These are phyloP conservation scores for Scaptomyza tumidula DNA, from an alignment of 2,888 invertebrate genomes.

Conservation along the genomic window DNA sequence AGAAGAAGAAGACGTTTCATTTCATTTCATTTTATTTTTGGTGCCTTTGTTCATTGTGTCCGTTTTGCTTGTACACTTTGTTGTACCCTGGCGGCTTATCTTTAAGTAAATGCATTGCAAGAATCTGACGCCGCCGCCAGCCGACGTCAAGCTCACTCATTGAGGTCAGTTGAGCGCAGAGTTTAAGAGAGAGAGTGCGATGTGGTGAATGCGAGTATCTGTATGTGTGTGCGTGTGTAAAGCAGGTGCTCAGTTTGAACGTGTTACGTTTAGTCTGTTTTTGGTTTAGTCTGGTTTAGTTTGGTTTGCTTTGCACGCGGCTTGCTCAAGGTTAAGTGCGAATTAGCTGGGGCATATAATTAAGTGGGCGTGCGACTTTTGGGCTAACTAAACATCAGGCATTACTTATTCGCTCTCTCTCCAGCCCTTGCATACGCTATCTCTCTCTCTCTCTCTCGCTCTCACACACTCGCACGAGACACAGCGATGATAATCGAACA, in stretches of 20 bases:
- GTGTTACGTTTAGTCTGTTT: constrained; percentile 4
- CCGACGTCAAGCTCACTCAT: constrained; percentile 20
- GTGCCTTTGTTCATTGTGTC: constrained; percentile 7
- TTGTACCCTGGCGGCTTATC: constrained; percentile 41
- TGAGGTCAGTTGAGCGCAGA: constrained; percentile 37
- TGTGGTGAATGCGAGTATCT: neutral
- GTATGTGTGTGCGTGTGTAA: neutral
- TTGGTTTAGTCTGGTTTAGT: neutral
- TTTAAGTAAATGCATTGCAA: constrained; percentile 43
- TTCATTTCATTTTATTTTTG: neutral
- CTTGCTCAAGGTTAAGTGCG: constrained; percentile 61
- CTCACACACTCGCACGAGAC: neutral
- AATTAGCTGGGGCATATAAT: constrained; percentile 70
- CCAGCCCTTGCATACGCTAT: neutral
- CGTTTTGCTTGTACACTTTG: neutral
- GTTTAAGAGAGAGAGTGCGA: neutral
- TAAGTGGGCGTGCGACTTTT: constrained; percentile 70
- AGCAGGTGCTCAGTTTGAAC: neutral
- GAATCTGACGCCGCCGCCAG: constrained; percentile 9
- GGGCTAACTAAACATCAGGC: constrained; percentile 29
- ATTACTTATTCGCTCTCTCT: neutral
- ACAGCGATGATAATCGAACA: constrained; percentile 67
- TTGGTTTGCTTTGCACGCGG: constrained; percentile 23
- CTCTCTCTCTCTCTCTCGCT: neutral
- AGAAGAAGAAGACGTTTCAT: constrained; percentile 16